These are phyloP conservation scores for Mactromeris polynyma DNA, from an alignment of 2,888 invertebrate genomes.

Conservation along the genomic window DNA sequence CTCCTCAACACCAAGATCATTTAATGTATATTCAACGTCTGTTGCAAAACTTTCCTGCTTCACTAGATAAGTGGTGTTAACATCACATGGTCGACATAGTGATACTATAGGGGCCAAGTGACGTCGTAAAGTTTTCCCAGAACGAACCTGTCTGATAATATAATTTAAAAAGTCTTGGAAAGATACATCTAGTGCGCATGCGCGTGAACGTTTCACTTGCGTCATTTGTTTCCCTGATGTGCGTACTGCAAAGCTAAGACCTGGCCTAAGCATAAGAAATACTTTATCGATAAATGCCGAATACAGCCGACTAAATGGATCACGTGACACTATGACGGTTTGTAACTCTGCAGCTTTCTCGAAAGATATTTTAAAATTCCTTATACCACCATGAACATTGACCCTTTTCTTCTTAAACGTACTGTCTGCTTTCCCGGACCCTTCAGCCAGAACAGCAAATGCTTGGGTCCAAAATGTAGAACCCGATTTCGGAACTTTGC, in stretches of 20 bases:
- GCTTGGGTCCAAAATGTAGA: constrained; percentile 25
- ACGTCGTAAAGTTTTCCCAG: background rate
- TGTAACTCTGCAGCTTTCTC: background rate
- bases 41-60: constrained; percentile 46
- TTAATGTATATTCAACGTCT: constrained; percentile 30
- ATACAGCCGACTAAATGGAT: background rate
- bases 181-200: background rate
- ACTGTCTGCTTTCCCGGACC: background rate
- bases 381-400: background rate
- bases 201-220: background rate
- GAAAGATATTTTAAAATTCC: background rate
- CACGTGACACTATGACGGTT: constrained; percentile 5
- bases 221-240: no score
- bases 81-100: constrained; percentile 38
- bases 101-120: constrained; percentile 28
- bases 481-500: constrained; percentile 23
- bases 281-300: constrained; percentile 31
- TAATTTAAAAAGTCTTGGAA: constrained; percentile 31
- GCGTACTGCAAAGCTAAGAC: background rate
- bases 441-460: background rate
- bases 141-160: background rate
- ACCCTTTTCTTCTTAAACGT: background rate
- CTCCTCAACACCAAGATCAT: constrained; percentile 26
- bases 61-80: constrained; percentile 35
- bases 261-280: background rate